Base-by-base conservation (phyloP, 2,888 invertebrate genomes). In the Calephelis perditalis region DNA sequence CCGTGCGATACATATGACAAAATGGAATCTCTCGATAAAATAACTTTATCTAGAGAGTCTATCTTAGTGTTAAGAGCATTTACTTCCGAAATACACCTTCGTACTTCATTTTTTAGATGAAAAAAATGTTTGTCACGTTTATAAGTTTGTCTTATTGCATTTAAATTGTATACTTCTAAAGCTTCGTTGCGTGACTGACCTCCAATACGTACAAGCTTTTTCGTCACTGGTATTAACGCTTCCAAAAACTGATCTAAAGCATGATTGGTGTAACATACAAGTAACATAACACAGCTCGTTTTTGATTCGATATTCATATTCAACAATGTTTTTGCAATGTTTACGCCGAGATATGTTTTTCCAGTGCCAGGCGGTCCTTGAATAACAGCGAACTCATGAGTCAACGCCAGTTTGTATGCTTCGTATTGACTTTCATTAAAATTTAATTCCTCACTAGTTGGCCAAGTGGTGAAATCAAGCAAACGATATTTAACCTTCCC, bases 281-380 rank as follows among this genome's bases (percentile, higher is more conserved):
- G 90, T 26, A 97, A 85, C 71, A 96, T 93, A 3, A 93, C 92
- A 58, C 81, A 81, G 2, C 70, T 12, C 3, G 9, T 0, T 7
- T n/a, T 15, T 11, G 62, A 6, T 10, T 75, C n/a, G 11, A 52
- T 52, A 11, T 11, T 69, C 35, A 82, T 58, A 74, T 95, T 96
- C 59, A 91, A 72, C 7, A 96, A 73, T 12, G 92, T 89, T 68
- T 92, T 82, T 0, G 94, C 93, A 15, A 97, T 91, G 82, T 95
- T 93, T 5, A 96, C 85, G 0, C 96, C 96, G 9, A 97, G 78
- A 75, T 91, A 95, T 0, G 96, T 96, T 86, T 97, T 97, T 0
- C 97, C 97, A 0, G 96, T 96, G 5, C 97, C 97, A 0, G 97
- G 97, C 1, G 97, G 96, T 0, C 97, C 96, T 82, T 97, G 96